Base-by-base conservation (phyloP, 2,113 vertebrate species). In the Cranoglanis bouderius region DNA sequence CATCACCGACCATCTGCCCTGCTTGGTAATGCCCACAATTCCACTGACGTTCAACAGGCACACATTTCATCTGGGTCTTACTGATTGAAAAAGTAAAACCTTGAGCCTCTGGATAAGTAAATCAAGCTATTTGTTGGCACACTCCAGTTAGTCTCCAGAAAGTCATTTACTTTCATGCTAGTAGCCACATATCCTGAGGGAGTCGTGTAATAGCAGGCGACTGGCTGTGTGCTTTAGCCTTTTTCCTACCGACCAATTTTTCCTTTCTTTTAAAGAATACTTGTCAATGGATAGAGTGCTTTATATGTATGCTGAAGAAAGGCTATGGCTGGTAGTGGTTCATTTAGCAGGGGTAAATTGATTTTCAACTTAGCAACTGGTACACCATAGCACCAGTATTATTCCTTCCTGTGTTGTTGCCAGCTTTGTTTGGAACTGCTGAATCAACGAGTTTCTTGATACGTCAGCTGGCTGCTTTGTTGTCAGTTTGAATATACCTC, bases 41-140 rank as follows among this genome's bases (percentile, higher is more conserved):
- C 26, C 29, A 6, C 88, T 38, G 85, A 86, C 75, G 83, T 89
- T 81, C 51, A 53, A 59, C 70, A 63, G 88, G 14, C 67, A 72
- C 43, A 63, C 82, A 75, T 85, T 38, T 86, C 21, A 7, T 32
- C 24, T 78, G 26, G 75, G n/a, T 55, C 78, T 35, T 53, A 81
- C 46, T 55, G 77, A 35, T 40, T 14, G n/a, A 77, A 32, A 32
- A 81, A 55, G 26, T 51, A 18, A 40, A 21, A 13, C 26, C 57
- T 80, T 57, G 26, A 74, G 40, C 29, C 75, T 81, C 49, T 55
- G 16, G 40, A 32, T 40, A 75, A 63, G 49, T n/a, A 72, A 43
- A 78, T 75, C 53, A 18, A 81, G 53, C 51, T 14, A 82, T 88
- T 82, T 65, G 55, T 43, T 46, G 65, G 49, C 43, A 85, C 46